Base-by-base conservation (phyloP, 2,113 vertebrate species). In the Ptilorrhoa leucosticta region DNA sequence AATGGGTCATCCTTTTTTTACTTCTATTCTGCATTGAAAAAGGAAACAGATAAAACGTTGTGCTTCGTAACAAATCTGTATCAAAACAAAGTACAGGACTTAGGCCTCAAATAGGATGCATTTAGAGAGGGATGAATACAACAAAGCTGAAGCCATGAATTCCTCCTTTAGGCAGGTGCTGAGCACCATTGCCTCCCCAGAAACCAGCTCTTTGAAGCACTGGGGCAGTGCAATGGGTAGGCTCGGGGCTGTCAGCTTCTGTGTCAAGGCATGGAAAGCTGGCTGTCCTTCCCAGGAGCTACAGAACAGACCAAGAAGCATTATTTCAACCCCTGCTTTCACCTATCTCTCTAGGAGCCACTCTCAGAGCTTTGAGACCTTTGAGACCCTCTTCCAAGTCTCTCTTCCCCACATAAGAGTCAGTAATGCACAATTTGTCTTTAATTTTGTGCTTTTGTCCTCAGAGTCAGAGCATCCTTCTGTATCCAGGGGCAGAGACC, bases 231-330 rank as follows among this genome's bases (percentile, higher is more conserved):
- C 31, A 48, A 0, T 9, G 9, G 22, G 24, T 37, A 58, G 18
- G 27, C 37, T 83, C 0, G 0, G 20, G 8, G 14, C 1, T 0
- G 33, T 54, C 44, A 64, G 16, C 37, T 84, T 10, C 19, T 6
- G 7, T 3, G 3, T 9, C 0, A 2, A 73, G 33, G 66, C 24
- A 30, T 7, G 5, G 47, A 30, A 65, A 85, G 31, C 28, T 9
- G 0, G 39, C 24, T 75, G 70, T 63, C 45, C 56, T 64, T 64
- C 27, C 50, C 16, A 33, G 42, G 42, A 90, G 19, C 69, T 73
- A 44, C 37, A 82, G 73, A 72, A 16, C 40, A 87, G 50, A 69
- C 14, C 37, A 44, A 84, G 37, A 60, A 39, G 13, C 1, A 1
- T 81, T 92, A 33, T 31, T 14, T 21, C 47, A 45, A 12, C 11